Conservation (phyloP, 2,113 vertebrate genomes). For the Microtus oregoni region DNA sequence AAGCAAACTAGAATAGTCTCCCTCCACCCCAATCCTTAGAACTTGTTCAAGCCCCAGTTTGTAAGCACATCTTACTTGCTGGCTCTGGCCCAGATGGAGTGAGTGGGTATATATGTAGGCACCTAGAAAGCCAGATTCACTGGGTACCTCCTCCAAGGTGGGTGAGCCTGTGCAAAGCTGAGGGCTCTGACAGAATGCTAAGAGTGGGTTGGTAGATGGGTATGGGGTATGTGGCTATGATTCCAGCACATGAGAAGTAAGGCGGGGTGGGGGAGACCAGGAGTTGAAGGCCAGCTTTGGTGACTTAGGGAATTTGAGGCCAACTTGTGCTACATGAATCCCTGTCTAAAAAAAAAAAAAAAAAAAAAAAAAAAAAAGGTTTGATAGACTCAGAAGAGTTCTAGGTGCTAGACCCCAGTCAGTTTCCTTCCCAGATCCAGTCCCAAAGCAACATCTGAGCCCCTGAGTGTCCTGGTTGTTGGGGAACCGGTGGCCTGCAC, state of each 20-base stretch:
- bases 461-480: background rate
- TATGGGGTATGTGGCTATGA: background rate
- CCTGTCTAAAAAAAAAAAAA: background rate
- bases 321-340: background rate
- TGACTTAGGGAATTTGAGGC: background rate
- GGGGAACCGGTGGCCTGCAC: background rate
- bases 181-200: background rate
- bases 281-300: background rate
- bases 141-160: background rate
- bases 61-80: constrained; percentile 9
- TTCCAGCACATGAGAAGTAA: background rate
- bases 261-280: too few relatives aligned
- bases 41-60: background rate
- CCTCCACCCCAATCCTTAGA: background rate
- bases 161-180: background rate
- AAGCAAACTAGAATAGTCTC: background rate
- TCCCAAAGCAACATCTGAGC: background rate
- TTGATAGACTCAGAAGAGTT: background rate
- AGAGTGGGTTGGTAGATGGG: background rate
- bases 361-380: background rate
- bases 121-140: constrained; percentile 40
- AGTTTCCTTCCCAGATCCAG: background rate
- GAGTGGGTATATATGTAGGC: background rate
- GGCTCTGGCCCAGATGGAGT: background rate
- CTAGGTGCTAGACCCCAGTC: background rate